A percentile compares a stretch with the other conserved stretches of the same genome.
Evolutionary conservation across 53 echinoderm and acorn worm genomes (phyloP).

Genomic region (Stichopus horrens): DNA sequence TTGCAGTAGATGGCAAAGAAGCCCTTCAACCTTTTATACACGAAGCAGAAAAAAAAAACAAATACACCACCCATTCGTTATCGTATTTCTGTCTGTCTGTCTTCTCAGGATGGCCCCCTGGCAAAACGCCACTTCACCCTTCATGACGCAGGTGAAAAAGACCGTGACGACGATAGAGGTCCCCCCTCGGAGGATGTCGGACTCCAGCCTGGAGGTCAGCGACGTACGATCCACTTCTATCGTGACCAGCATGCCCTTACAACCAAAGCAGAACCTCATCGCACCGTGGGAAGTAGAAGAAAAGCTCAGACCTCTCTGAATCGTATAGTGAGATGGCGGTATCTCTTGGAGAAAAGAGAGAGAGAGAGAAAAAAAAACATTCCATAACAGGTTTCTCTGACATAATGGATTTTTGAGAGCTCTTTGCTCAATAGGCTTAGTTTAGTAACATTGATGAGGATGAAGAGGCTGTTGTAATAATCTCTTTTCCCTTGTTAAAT

Average conservation of each 20-base stretch:
- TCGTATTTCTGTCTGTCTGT: not conserved
- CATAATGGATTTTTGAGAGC: no score
- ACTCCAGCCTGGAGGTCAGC: constrained; percentile 49
- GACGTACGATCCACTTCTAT: constrained; percentile 47
- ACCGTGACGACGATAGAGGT: constrained; percentile 36
- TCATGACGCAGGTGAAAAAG: constrained; percentile 11
- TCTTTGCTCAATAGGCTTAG: no score
- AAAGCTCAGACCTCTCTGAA: constrained; percentile 53
- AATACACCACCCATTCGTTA: no score
- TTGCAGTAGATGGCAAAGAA: no score
- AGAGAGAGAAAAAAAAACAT: no score
- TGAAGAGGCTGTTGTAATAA: no score
- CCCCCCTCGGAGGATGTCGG: constrained; percentile 59
- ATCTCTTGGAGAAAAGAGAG: not conserved
- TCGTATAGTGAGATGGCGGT: not conserved
- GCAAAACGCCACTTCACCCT: constrained; percentile 3
- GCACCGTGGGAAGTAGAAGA: constrained; percentile 91
- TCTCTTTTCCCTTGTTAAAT: no score
- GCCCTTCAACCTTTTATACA: no score
- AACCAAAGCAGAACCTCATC: constrained; percentile 75
- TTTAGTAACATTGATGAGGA: no score
- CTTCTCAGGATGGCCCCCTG: constrained; percentile 9
- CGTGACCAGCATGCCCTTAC: constrained; percentile 18
- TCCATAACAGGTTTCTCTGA: no score
- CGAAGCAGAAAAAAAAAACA: no score